Conservation (phyloP, 2,888 invertebrate species). For the Pollenia labialis region DNA sequence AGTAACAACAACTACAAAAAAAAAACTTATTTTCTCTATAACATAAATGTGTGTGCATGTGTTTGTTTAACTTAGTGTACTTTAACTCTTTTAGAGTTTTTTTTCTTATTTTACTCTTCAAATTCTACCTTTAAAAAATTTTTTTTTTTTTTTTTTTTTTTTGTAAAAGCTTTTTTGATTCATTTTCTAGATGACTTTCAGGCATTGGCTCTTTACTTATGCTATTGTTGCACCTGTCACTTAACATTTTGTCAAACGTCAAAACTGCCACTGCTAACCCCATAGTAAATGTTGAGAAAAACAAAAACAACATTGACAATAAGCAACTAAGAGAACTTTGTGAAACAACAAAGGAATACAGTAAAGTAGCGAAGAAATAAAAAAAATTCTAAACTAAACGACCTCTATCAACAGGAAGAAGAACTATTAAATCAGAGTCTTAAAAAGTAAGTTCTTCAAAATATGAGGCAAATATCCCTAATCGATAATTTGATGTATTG, state of each 20-base stretch:
- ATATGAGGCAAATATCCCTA: background rate
- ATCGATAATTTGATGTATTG: background rate
- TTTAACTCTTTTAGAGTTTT: background rate
- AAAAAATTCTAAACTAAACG: constrained; percentile 48
- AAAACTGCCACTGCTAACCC: constrained; percentile 65
- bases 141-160: constrained; percentile 4
- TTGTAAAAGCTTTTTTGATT: background rate
- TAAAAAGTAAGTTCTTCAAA: background rate
- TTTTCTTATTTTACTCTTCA: background rate
- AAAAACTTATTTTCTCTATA: background rate
- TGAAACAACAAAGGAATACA: constrained; percentile 29
- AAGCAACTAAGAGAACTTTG: constrained; percentile 8
- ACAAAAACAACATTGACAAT: constrained; percentile 10
- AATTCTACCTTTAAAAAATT: constrained; percentile 19
- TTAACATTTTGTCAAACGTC: constrained; percentile 73
- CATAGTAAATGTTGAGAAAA: constrained; percentile 46
- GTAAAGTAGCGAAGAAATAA: background rate
- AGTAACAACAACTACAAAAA: constrained; percentile 35
- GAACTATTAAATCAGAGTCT: constrained; percentile 6
- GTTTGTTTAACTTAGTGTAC: background rate
- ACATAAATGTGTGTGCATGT: background rate
- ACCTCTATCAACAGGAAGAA: constrained; percentile 32
- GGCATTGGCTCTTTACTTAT: constrained; percentile 64
- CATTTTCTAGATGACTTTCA: constrained; percentile 61
- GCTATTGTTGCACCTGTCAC: constrained; percentile 73